Base-by-base conservation (phyloP, 2,113 vertebrate genomes). In the Notothenia rossii region DNA sequence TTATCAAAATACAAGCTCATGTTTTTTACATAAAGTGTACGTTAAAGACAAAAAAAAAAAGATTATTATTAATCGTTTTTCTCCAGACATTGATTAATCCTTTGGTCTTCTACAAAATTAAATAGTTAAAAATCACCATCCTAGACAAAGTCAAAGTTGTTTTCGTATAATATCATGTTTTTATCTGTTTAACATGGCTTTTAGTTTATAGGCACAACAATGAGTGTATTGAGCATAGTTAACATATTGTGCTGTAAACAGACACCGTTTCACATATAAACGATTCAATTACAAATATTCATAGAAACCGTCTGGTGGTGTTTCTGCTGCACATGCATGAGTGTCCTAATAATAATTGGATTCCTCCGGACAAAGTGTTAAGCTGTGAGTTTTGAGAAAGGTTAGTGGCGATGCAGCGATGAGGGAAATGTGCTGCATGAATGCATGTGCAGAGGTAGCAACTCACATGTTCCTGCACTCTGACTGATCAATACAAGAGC, bases 401-500 rank as follows among this genome's bases (percentile, higher is more conserved):
- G 72, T 66, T 81, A 33, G 81, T 65, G 25, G 69, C 36, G 10
- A 48, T 49, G 62, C 22, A 54, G 60, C 17, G 75, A 75, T 60
- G 82, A 81, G 54, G 67, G 61, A 67, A 63, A 81, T 86, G 68
- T 86, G 20, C 61, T 75, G 83, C 87, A 77, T 86, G 72, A 64
- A 63, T 63, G 65, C 72, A 67, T 45, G 62, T 70, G 53, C 54
- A 78, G 61, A 74, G 60, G 46, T 15, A 65, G 20, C 22, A 45
- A 12, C 40, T 49, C 25, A 79, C 65, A 46, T 0, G 10, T 58
- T 62, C 13, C 22, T 50, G 13, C 7, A 7, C 3, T 48, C 18
- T 51, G 36, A 33, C 15, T 70, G 48, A 9, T 17, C 25, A 56
- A 43, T 73, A 43, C 56, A 15, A 74, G 50, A 3, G n/a, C 60